These are phyloP conservation scores for Apoderus coryli DNA, from an alignment of 2,888 invertebrate genomes.

Conservation along the genomic window DNA sequence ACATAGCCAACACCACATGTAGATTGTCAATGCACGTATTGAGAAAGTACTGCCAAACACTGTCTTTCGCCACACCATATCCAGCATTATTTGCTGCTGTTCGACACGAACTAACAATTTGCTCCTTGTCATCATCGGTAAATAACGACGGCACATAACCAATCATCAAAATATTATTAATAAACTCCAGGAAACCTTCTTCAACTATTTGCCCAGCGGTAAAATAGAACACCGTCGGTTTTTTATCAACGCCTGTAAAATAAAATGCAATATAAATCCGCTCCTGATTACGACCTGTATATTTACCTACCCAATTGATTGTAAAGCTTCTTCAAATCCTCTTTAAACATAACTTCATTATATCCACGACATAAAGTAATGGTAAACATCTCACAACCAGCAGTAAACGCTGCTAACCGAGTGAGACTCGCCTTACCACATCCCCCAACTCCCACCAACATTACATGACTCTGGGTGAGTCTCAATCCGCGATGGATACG, in stretches of 20 bases:
- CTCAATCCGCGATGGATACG: slow-evolving; percentile 73
- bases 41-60: slow-evolving; percentile 75
- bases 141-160: slow-evolving; percentile 77
- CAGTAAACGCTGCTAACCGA: slow-evolving; percentile 68
- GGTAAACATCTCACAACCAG: slow-evolving; percentile 68
- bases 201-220: slow-evolving; percentile 69
- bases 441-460: slow-evolving; percentile 81
- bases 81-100: slow-evolving; percentile 56
- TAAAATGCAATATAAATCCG: too few species aligned
- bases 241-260: too few species aligned
- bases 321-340: slow-evolving; percentile 73
- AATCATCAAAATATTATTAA: slow-evolving; percentile 83
- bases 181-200: slow-evolving; percentile 75
- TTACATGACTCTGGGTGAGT: slow-evolving; percentile 68
- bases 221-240: slow-evolving; percentile 69
- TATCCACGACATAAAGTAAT: slow-evolving; percentile 77
- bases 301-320: slow-evolving; percentile 60
- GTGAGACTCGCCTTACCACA: slow-evolving; percentile 78
- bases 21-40: slow-evolving; percentile 67
- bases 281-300: too few species aligned
- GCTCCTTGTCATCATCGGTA: slow-evolving; percentile 78
- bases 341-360: slow-evolving; percentile 67
- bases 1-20: slow-evolving; percentile 85
- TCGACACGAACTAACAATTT: slow-evolving; percentile 54
- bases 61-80: slow-evolving; percentile 59